Conservation (phyloP, 2,797 vertebrate species). For the Cichlasoma orientale region DNA sequence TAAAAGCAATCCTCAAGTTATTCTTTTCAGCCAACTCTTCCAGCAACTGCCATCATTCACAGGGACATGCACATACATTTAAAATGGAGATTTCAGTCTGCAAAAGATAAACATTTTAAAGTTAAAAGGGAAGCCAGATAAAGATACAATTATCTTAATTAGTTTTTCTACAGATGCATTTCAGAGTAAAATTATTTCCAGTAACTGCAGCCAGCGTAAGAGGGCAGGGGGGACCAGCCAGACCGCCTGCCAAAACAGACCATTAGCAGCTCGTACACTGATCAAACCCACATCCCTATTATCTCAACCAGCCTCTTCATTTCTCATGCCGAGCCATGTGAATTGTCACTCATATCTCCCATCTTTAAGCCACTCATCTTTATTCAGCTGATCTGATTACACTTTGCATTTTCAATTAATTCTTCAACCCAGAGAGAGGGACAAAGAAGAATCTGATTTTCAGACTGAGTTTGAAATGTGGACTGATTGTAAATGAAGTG, state of each 20-base stretch:
- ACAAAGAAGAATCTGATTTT: constrained; percentile 43
- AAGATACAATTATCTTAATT: constrained; percentile 33
- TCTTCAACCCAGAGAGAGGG: constrained; percentile 29
- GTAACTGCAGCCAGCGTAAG: constrained; percentile 33
- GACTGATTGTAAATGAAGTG: constrained; percentile 63
- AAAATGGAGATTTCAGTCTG: background rate
- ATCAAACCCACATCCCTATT: constrained; percentile 46
- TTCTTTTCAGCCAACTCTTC: background rate
- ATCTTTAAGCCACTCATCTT: constrained; percentile 62
- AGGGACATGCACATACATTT: background rate
- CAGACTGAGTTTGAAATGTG: constrained; percentile 63
- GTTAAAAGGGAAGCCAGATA: background rate
- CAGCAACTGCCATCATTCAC: background rate
- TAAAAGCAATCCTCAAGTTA: background rate
- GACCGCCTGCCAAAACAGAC: constrained; percentile 53
- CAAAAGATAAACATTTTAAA: background rate
- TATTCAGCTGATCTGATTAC: constrained; percentile 70
- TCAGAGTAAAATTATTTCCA: constrained; percentile 56
- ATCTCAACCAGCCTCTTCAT: constrained; percentile 47
- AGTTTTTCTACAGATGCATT: constrained; percentile 44
- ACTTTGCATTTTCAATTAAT: constrained; percentile 67
- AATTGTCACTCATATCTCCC: constrained; percentile 53
- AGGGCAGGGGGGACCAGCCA: constrained; percentile 23
- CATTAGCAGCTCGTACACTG: constrained; percentile 48
- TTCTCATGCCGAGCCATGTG: constrained; percentile 43